A percentile compares a stretch with the other conserved stretches of the same genome.
phyloP scores from a whole-genome alignment of 2,113 vertebrate species.

The Vulpes vulpes region DNA sequence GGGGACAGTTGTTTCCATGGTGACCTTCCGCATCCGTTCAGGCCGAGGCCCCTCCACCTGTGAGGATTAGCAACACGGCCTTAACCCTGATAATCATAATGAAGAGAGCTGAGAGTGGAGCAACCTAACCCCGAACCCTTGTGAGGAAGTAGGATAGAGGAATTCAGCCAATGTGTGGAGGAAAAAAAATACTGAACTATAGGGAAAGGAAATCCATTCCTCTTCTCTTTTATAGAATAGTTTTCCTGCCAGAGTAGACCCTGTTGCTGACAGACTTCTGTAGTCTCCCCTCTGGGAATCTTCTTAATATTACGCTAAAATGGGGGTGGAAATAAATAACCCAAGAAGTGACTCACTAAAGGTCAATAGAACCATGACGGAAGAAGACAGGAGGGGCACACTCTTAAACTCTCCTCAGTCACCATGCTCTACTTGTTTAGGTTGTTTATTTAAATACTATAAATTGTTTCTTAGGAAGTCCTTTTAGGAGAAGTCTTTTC shows the following conservation, averaged over 20 bases:
- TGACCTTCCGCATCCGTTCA: conserved; percentile 65
- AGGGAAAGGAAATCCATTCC: conserved; percentile 49
- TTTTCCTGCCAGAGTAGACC: conserved; percentile 47
- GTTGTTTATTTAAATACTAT: conserved; percentile 47
- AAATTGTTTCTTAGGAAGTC: conserved; percentile 7
- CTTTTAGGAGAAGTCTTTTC: neutral
- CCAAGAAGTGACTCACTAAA: conserved; percentile 12
- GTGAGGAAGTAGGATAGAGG: conserved; percentile 45
- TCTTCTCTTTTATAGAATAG: conserved; percentile 53
- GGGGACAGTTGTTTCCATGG: conserved; percentile 78
- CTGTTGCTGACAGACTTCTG: conserved; percentile 23
- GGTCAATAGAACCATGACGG: neutral
- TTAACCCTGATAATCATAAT: conserved; percentile 74
- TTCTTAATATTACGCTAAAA: neutral
- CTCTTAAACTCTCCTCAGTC: neutral
- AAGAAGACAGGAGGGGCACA: neutral
- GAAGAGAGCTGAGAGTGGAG: conserved; percentile 54
- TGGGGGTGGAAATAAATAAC: conserved; percentile 21
- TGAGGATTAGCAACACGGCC: conserved; percentile 72
- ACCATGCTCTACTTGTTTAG: neutral
- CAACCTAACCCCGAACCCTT: conserved; percentile 52
- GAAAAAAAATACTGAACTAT: conserved; percentile 65
- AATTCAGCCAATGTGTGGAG: conserved; percentile 40
- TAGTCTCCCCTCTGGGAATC: conserved; percentile 50
- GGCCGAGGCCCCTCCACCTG: neutral